Evolutionary conservation across 2,888 invertebrate genomes (phyloP).

Genomic region (Parnassius glacialis): DNA sequence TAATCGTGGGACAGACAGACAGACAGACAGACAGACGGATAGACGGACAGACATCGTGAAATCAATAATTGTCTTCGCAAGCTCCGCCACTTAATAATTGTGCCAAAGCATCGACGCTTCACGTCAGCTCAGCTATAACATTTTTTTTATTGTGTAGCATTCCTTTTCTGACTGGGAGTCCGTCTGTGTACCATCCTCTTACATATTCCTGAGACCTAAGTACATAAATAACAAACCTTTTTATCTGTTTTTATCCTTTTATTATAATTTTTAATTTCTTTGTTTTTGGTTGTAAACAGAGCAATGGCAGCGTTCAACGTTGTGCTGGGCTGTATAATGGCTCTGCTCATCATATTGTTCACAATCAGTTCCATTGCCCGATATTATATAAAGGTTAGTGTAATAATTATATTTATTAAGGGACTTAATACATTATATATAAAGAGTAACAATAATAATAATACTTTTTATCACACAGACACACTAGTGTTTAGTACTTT

Average conservation of each 20-base stretch:
- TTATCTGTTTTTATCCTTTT: not conserved
- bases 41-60: too few relatives aligned
- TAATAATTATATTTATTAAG: slow-evolving; percentile 2
- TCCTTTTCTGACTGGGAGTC: not conserved
- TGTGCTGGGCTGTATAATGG: slow-evolving; percentile 74
- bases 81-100: too few relatives aligned
- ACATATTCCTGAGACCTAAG: not conserved
- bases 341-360: slow-evolving; percentile 67
- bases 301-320: slow-evolving; percentile 72
- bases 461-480: too few relatives aligned
- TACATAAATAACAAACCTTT: not conserved
- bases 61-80: too few relatives aligned
- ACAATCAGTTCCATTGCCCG: slow-evolving; percentile 83
- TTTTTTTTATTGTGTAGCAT: not conserved
- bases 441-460: too few relatives aligned
- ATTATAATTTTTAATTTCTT: not conserved
- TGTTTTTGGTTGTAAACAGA: slow-evolving; percentile 17
- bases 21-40: too few relatives aligned
- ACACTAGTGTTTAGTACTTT: too few relatives aligned
- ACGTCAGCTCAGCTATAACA: too few relatives aligned
- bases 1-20: too few relatives aligned
- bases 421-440: too few relatives aligned
- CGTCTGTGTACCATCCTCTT: not conserved
- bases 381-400: slow-evolving; percentile 84
- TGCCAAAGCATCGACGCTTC: too few relatives aligned